Evolutionary conservation across 2,113 vertebrate genomes (phyloP), one percentile per base, ranked within the genome.

Genomic region (Aegypius monachus): DNA sequence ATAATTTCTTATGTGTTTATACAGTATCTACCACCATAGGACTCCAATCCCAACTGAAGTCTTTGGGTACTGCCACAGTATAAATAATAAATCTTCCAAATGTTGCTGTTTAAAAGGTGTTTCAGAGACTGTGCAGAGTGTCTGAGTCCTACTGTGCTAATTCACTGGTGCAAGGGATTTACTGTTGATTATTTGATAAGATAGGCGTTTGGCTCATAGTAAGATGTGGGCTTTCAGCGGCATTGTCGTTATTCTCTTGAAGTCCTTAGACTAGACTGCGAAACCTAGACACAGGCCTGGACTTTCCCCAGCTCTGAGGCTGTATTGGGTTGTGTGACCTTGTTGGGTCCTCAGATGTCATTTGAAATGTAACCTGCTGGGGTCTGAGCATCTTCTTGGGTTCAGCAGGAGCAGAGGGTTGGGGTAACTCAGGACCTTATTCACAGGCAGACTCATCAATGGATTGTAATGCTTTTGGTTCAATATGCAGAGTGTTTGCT

Each of bases 11-110:
- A 6, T 15, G 10, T 70, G 13, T 78, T 71, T 81, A n/a, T 85
- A n/a, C 21, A 87, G 6, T 6, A n/a, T 16, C 34, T 93, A 9
- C 50, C 45, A 45, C 6, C 0, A 0, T 0, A 53, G 50, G 36
- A 34, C 34, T 73, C 45, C 48, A 92, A 3, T 58, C 5, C 15
- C n/a, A 63, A 58, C 62, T 63, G n/a, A 67, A 75, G 8, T 23
- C 66, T 90, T 70, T 62, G 45, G 16, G 13, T 36, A 61, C 36
- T 80, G 25, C 70, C 27, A 22, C 31, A 40, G 11, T 15, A 36
- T 36, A 82, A 93, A 90, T 34, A 71, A 65, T 26, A 56, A 93
- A 10, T 75, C 38, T 88, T 85, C 34, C 31, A 82, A 88, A 61
- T 25, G 27, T 29, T 75, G 45, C 48, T 81, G 36, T 61, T 68